Evolutionary conservation across 2,113 vertebrate genomes (phyloP).

Genomic region (Sitta europaea): DNA sequence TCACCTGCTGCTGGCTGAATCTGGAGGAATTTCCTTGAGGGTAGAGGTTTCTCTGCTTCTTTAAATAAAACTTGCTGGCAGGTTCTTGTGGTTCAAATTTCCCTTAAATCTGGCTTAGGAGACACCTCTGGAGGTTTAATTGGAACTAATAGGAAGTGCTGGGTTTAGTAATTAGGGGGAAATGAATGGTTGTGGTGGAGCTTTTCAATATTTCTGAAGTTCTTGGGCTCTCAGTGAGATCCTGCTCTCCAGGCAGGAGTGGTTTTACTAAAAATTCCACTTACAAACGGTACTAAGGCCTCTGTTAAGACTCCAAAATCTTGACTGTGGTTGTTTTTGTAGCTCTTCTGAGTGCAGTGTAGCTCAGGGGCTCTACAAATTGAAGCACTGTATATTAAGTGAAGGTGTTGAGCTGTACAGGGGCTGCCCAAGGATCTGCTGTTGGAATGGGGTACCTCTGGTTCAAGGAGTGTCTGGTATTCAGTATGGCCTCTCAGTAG

Average conservation of each 20-base stretch:
- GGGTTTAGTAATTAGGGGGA: not conserved
- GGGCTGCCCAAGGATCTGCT: not conserved
- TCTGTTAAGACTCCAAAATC: not conserved
- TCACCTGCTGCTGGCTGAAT: not conserved
- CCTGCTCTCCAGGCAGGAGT: not conserved
- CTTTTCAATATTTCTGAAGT: not conserved
- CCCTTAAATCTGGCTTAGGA: not conserved
- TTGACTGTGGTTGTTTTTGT: not conserved
- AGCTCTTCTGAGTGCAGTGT: not conserved
- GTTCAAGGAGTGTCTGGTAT: not conserved
- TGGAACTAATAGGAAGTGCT: not conserved
- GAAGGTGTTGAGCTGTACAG: not conserved
- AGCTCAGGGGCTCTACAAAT: not conserved
- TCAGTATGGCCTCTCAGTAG: not conserved
- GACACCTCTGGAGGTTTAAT: not conserved
- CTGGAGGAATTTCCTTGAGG: not conserved
- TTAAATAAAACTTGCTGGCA: not conserved
- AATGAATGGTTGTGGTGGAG: not conserved
- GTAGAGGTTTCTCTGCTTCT: not conserved
- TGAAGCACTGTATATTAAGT: accelerated
- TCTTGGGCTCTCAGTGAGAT: not conserved
- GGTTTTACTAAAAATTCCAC: not conserved
- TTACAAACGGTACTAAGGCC: not conserved
- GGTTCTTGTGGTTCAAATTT: not conserved
- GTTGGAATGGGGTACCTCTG: not conserved